Percentiles rank a stretch among this genome's conserved stretches.
phyloP scores from a whole-genome alignment of 2,888 invertebrate genomes.

The Drosophila paranaensis region DNA sequence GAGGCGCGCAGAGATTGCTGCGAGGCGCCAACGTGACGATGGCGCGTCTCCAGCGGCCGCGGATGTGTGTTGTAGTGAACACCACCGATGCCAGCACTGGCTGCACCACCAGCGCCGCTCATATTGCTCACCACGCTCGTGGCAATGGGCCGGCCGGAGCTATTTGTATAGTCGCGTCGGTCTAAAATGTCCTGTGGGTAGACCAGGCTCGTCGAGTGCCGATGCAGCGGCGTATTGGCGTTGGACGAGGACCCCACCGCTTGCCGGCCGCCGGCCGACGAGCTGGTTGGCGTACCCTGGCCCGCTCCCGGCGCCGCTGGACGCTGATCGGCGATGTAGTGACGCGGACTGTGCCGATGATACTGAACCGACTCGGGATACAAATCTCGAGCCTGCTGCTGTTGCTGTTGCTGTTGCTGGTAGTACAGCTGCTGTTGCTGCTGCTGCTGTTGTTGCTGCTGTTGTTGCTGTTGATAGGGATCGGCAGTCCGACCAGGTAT shows the following conservation, averaged over 20 bases:
- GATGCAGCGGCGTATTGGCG: slow-evolving; percentile 78
- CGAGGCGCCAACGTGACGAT: slow-evolving; percentile 80
- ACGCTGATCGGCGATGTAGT: slow-evolving; percentile 82
- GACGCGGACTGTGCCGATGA: slow-evolving; percentile 84
- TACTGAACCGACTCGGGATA: slow-evolving; percentile 82
- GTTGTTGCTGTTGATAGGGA: slow-evolving; percentile 45
- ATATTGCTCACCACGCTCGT: slow-evolving; percentile 73
- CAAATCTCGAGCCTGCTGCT: slow-evolving; percentile 68
- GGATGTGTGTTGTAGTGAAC: slow-evolving; percentile 81
- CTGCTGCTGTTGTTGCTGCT: slow-evolving; percentile 34
- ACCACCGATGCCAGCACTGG: slow-evolving; percentile 40
- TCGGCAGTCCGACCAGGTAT: slow-evolving; percentile 61
- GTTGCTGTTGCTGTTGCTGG: slow-evolving; percentile 24
- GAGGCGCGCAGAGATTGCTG: slow-evolving; percentile 82
- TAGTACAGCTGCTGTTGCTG: slow-evolving; percentile 42
- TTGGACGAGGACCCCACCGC: slow-evolving; percentile 68
- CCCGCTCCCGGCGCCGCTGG: slow-evolving; percentile 54
- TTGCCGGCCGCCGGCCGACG: slow-evolving; percentile 64
- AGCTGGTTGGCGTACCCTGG: slow-evolving; percentile 70
- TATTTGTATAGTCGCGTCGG: slow-evolving; percentile 84
- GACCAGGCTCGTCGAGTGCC: slow-evolving; percentile 79
- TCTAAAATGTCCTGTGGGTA: slow-evolving; percentile 84
- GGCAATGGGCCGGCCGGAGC: slow-evolving; percentile 62
- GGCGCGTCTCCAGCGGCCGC: slow-evolving; percentile 76
- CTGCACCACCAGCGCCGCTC: slow-evolving; percentile 36